phyloP scores from a whole-genome alignment of 2,888 invertebrate species.

The Ormyrus nitidulus region DNA sequence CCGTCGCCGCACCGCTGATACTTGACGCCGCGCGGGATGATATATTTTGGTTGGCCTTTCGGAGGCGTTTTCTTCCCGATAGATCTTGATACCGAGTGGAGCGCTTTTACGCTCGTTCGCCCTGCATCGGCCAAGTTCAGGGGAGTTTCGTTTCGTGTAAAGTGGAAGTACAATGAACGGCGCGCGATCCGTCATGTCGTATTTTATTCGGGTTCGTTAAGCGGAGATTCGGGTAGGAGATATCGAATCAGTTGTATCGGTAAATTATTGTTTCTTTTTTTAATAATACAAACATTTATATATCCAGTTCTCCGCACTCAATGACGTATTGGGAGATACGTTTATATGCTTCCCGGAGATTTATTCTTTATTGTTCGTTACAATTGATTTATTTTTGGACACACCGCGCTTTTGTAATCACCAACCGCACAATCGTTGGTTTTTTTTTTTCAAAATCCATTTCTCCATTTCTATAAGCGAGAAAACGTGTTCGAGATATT shows the following conservation, averaged over 20 bases:
- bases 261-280: constrained; percentile 44
- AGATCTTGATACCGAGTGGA: constrained; percentile 19
- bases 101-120: constrained; percentile 22
- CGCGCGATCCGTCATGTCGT: constrained; percentile 35
- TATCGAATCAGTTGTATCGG: constrained; percentile 17
- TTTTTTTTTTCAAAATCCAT: neutral
- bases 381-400: constrained; percentile 34
- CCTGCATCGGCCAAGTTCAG: constrained; percentile 7
- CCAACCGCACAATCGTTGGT: neutral
- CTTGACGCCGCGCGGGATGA: neutral
- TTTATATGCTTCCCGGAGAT: neutral
- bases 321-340: constrained; percentile 24
- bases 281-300: constrained; percentile 21
- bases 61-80: constrained; percentile 34
- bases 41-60: constrained; percentile 24
- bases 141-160: neutral
- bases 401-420: constrained; percentile 13
- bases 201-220: constrained; percentile 41
- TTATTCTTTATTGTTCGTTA: constrained; percentile 18
- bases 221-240: constrained; percentile 17
- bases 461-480: too few species aligned
- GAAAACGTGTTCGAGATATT: too few species aligned
- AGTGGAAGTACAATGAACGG: constrained; percentile 29
- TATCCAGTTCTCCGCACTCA: constrained; percentile 5
- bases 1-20: too few species aligned